phyloP scores from a whole-genome alignment of 1,140 invertebrate species.

The Gonatopus flavifemur region DNA sequence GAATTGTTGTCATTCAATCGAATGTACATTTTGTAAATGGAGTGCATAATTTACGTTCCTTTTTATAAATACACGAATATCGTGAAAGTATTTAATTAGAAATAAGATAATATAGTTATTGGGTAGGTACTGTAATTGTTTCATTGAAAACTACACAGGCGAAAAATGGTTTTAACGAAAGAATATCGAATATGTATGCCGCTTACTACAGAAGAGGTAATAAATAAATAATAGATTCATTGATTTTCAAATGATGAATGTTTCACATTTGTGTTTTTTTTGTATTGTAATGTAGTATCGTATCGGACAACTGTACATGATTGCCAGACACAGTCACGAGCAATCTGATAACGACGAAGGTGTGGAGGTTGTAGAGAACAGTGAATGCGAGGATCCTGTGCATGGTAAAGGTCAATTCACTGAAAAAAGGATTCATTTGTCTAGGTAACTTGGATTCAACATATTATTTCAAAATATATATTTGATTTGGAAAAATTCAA shows the following conservation, averaged over 20 bases:
- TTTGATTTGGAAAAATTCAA: conserved; percentile 4
- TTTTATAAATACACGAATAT: no score
- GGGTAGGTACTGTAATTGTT: no score
- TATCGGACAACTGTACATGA: conserved; percentile 93
- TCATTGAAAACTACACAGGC: no score
- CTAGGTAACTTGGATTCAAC: conserved; percentile 64
- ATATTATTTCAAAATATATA: conserved; percentile 1
- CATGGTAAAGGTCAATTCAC: conserved; percentile 87
- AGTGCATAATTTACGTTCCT: no score
- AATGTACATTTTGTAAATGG: no score
- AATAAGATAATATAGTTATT: no score
- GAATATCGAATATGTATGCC: conserved; percentile 94
- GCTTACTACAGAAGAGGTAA: conserved; percentile 85
- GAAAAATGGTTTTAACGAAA: conserved; percentile 77
- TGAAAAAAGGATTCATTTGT: conserved; percentile 89
- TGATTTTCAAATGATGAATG: conserved; percentile 15
- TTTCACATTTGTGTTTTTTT: conserved; percentile 1
- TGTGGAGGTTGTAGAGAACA: conserved; percentile 88
- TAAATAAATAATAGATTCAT: conserved; percentile 18
- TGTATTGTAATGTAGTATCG: conserved; percentile 78
- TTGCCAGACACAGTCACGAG: conserved; percentile 88
- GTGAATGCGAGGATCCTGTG: conserved; percentile 73
- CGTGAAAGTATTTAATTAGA: no score
- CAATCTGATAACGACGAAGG: conserved; percentile 88
- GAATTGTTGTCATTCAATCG: no score